Percentiles rank a stretch among this genome's conserved stretches.
phyloP scores from a whole-genome alignment of 2,888 invertebrate species.

The Drosophila helvetica region DNA sequence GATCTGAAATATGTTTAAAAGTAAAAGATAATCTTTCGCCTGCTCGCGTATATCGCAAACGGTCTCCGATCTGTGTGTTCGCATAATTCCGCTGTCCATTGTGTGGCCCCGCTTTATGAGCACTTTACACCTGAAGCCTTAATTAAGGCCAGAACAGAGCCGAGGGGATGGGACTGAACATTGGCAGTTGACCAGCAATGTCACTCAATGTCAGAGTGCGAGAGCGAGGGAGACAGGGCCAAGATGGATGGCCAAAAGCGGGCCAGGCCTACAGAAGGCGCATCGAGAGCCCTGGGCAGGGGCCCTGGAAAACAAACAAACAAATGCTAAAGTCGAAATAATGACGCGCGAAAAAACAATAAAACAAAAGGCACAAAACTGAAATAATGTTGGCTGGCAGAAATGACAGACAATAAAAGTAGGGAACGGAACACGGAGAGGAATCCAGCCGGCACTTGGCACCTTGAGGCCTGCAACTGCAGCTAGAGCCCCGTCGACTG shows the following conservation, averaged over 20 bases:
- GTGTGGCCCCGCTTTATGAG: conserved; percentile 57
- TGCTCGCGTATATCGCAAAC: not conserved
- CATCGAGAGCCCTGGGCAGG: conserved; percentile 30
- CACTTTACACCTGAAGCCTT: conserved; percentile 76
- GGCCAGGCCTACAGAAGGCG: conserved; percentile 21
- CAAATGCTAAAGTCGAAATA: conserved; percentile 67
- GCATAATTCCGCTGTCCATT: conserved; percentile 54
- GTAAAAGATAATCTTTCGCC: conserved; percentile 1
- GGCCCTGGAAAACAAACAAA: conserved; percentile 60
- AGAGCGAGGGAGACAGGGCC: not conserved
- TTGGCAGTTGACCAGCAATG: conserved; percentile 69
- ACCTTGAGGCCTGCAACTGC: conserved; percentile 50
- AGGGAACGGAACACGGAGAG: conserved; percentile 15
- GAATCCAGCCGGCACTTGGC: conserved; percentile 69
- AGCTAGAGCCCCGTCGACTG: too few relatives aligned
- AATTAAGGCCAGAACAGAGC: conserved; percentile 59
- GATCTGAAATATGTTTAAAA: conserved; percentile 48
- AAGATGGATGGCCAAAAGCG: conserved; percentile 8
- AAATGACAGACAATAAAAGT: conserved; percentile 72
- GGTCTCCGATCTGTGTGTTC: conserved; percentile 54
- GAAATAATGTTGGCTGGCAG: conserved; percentile 63
- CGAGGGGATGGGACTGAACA: conserved; percentile 20
- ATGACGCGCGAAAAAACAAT: conserved; percentile 75
- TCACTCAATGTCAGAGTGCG: conserved; percentile 75
- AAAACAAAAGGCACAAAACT: conserved; percentile 57